phyloP scores from a whole-genome alignment of 2,113 vertebrate genomes.

The Zosterops hypoxanthus region DNA sequence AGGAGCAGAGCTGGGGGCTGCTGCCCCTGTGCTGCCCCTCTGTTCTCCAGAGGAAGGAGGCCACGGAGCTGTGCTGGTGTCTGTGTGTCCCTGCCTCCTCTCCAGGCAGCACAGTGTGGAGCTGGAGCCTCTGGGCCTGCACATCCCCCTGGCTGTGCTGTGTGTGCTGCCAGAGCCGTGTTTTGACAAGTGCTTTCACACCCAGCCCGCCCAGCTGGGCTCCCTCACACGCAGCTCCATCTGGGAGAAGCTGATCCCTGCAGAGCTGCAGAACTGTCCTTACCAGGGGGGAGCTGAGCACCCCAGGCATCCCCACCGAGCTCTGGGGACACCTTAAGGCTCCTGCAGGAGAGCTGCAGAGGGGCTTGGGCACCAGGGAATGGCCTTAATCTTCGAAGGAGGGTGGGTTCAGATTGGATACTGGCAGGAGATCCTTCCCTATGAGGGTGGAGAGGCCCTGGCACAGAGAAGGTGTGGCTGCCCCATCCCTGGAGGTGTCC shows the following conservation, averaged over 20 bases:
- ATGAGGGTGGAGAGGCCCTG: fast-evolving
- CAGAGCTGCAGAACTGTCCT: not conserved
- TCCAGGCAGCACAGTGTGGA: not conserved
- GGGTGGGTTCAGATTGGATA: not conserved
- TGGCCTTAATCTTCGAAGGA: not conserved
- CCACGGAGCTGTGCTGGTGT: not conserved
- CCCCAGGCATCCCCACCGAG: not conserved
- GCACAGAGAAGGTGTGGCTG: not conserved
- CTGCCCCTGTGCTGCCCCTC: not conserved
- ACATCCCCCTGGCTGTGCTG: not conserved
- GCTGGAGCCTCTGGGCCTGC: not conserved
- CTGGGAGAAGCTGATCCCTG: not conserved
- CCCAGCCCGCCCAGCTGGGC: not conserved
- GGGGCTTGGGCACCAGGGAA: not conserved
- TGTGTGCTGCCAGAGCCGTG: not conserved
- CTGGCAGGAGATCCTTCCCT: not conserved
- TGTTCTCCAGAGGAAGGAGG: not conserved
- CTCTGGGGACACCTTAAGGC: not conserved
- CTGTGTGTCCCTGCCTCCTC: not conserved
- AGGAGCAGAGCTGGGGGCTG: not conserved
- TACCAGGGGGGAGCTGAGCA: not conserved
- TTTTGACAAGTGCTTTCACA: not conserved
- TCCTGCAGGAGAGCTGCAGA: not conserved
- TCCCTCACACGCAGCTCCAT: not conserved
- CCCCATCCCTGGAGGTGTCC: not conserved